Evolutionary conservation across 1,140 invertebrate species (phyloP).

Genomic region (Mylabris phalerata): DNA sequence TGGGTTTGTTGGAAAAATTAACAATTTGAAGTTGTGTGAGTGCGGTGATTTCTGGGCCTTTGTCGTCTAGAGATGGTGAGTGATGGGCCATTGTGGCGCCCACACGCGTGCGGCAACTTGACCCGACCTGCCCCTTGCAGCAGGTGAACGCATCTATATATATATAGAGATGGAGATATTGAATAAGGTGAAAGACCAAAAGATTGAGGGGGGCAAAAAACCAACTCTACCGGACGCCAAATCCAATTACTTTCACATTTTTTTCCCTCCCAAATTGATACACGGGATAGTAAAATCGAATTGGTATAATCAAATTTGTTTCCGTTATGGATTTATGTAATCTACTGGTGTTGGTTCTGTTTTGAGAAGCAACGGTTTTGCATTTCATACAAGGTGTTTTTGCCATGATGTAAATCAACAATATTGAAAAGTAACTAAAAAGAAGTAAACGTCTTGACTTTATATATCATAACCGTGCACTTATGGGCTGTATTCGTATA

Average conservation of each 20-base stretch:
- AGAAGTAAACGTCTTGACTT: no score
- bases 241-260: no score
- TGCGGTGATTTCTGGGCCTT: background rate
- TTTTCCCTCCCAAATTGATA: no score
- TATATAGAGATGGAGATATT: slow-evolving; percentile 16
- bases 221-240: no score
- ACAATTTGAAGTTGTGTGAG: background rate
- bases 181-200: slow-evolving; percentile 25
- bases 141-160: slow-evolving; percentile 31
- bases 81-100: slow-evolving; percentile 33
- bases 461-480: slow-evolving; percentile 18
- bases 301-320: no score
- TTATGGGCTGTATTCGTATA: slow-evolving; percentile 23
- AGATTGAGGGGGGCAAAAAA: background rate
- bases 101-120: slow-evolving; percentile 27
- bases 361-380: no score
- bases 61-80: slow-evolving; percentile 23
- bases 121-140: slow-evolving; percentile 24
- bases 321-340: no score
- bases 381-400: no score
- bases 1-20: background rate
- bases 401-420: no score
- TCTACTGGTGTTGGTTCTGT: no score
- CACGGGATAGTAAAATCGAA: no score
- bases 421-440: no score